Base-by-base conservation (phyloP, 2,888 invertebrate species). In the Hipparchia semele region DNA sequence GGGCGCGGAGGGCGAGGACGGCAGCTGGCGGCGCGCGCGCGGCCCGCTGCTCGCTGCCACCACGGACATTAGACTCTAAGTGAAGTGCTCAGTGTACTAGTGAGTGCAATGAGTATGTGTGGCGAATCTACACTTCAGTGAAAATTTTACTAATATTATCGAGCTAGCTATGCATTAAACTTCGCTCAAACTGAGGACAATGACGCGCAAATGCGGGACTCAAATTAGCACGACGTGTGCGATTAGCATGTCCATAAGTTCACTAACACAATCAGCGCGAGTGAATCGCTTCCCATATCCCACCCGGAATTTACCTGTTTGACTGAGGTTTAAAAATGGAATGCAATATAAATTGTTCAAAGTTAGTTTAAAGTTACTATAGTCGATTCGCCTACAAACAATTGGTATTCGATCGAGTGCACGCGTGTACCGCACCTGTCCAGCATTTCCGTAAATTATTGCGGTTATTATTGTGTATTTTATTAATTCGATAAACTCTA, bases 61-160 rank as follows among this genome's bases (percentile, higher is more conserved):
- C 80, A 87, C 79, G 79, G 92, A 92, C 80, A 88, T 92, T 76
- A 81, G 91, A 74, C 88, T 92, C 12, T 54, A 12, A 54, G 33
- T 65, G 12, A 53, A 51, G 49, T 23, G 10, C 23, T 23, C 51
- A 23, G 69, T 60, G 13, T 39, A 13, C 64, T 61, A 61, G 13
- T 13, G 10, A 51, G 39, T 39, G 39, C 49, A 49, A 6, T 49
- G 49, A 1, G 7, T 6, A 8, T 49, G 49, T 53, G 46, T 39
- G 65, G 39, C n/a, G 33, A 66, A 62, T 46, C 62, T 7, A 62
- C 61, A 46, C 61, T 45, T 46, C 46, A 13, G 46, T 9, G 46
- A 7, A 8, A 58, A 8, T 9, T 33, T 53, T 53, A 12, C 53
- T 4, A 54, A n/a, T 6, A 49, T 4, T 49, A 49, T 49, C 49